Conservation (phyloP, 2,888 invertebrate genomes). For the Ornithoptera priamus region DNA sequence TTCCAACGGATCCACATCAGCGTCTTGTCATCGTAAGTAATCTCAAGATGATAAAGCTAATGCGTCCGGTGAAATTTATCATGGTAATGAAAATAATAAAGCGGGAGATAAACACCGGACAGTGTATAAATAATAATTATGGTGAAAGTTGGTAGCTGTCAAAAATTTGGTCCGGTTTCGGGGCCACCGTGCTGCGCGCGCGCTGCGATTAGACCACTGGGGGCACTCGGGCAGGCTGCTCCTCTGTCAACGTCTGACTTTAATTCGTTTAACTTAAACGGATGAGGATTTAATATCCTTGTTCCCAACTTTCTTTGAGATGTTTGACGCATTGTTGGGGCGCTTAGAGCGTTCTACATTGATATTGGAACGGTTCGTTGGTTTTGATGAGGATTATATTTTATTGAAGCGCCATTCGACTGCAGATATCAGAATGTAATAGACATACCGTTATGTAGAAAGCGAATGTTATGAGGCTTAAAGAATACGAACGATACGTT, state of each 20-base stretch:
- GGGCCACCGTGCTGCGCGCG: slow-evolving; percentile 41
- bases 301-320: slow-evolving; percentile 18
- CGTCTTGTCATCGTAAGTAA: slow-evolving; percentile 32
- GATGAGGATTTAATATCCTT: slow-evolving; percentile 24
- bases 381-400: neutral
- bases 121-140: slow-evolving; percentile 73
- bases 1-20: slow-evolving; percentile 14
- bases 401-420: neutral
- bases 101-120: slow-evolving; percentile 45
- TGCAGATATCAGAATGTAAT: neutral
- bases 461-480: too few relatives aligned
- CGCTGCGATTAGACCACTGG: slow-evolving; percentile 49
- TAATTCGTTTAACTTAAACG: slow-evolving; percentile 32
- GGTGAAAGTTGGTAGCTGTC: slow-evolving; percentile 69
- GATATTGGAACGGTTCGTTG: slow-evolving; percentile 1
- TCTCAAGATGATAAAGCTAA: slow-evolving; percentile 37
- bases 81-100: slow-evolving; percentile 43
- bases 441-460: too few relatives aligned
- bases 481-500: too few relatives aligned
- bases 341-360: neutral
- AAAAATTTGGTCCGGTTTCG: slow-evolving; percentile 44
- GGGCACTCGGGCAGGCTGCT: slow-evolving; percentile 60
- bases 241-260: slow-evolving; percentile 43
- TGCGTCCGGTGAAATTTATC: slow-evolving; percentile 34
- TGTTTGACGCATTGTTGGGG: slow-evolving; percentile 9